Evolutionary conservation across 2,113 vertebrate genomes (phyloP).

Genomic region (Seriola rivoliana): DNA sequence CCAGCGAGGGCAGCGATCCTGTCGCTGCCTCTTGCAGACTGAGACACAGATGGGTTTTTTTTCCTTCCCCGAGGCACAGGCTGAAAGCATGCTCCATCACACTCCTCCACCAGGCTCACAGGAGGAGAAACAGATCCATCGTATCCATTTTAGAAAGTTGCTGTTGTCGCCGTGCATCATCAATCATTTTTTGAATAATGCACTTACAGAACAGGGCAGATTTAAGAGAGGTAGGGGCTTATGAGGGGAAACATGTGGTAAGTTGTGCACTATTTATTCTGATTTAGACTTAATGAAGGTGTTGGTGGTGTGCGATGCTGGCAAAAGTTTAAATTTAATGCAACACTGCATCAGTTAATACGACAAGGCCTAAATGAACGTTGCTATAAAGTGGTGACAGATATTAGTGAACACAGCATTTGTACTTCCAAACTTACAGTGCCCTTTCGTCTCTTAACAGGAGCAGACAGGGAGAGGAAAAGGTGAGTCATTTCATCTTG

Average conservation of each 20-base stretch:
- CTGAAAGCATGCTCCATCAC: conserved; percentile 61
- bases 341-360: background rate
- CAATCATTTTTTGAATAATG: conserved; percentile 20
- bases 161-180: background rate
- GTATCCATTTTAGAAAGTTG: conserved; percentile 33
- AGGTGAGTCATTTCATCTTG: conserved; percentile 1
- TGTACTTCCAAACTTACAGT: background rate
- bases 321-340: conserved; percentile 4
- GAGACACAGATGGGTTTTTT: conserved; percentile 65
- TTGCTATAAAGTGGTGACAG: background rate
- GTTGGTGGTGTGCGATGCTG: background rate
- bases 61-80: conserved; percentile 61
- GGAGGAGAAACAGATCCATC: conserved; percentile 40
- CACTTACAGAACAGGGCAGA: conserved; percentile 17
- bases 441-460: background rate
- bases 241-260: conserved; percentile 5
- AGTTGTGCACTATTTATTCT: background rate
- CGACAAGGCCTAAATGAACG: background rate
- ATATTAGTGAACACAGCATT: background rate
- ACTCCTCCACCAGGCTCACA: conserved; percentile 31
- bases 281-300: conserved; percentile 14
- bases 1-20: conserved; percentile 40
- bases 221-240: background rate
- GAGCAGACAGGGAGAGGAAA: background rate
- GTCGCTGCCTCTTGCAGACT: conserved; percentile 43